Conservation (phyloP, 2,888 invertebrate genomes). For the Dryococelus australis region DNA sequence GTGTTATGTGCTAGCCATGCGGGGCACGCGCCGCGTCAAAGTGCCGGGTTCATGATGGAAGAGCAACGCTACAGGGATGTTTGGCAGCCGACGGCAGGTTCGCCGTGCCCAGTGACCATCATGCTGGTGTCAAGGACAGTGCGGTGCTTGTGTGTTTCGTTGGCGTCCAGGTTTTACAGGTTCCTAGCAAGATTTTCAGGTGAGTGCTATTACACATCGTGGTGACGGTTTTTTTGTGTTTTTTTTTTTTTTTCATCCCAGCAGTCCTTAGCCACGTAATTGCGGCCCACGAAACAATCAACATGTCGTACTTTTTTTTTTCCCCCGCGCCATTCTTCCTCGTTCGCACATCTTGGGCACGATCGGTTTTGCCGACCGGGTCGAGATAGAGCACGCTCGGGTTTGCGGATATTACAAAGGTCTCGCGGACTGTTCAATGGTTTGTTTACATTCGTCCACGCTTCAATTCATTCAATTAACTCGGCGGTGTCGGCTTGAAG, state of each 20-base stretch:
- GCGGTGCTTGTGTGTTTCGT: constrained; percentile 48
- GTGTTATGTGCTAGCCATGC: constrained; percentile 20
- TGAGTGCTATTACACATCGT: constrained; percentile 54
- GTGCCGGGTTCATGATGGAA: not conserved
- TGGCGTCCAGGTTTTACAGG: constrained; percentile 56
- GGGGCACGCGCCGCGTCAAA: not conserved
- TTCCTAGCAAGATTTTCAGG: constrained; percentile 69
- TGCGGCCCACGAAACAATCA: not conserved
- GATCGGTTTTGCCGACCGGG: not conserved
- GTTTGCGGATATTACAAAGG: not conserved
- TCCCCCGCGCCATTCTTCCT: not conserved
- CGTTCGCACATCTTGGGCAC: not conserved
- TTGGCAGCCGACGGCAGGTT: not conserved
- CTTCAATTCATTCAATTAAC: not conserved
- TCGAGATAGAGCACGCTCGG: not conserved
- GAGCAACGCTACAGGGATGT: not conserved
- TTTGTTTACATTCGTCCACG: not conserved
- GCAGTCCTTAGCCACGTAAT: constrained; percentile 29
- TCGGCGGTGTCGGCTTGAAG: not conserved
- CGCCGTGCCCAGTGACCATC: constrained; percentile 18
- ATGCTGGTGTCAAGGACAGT: constrained; percentile 40
- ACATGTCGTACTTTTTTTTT: no score
- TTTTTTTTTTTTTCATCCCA: constrained; percentile 50
- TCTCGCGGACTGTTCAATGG: not conserved
- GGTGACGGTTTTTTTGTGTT: constrained; percentile 24